These are phyloP conservation scores for Bellardia pandia DNA, from an alignment of 2,888 invertebrate genomes.

Conservation along the genomic window DNA sequence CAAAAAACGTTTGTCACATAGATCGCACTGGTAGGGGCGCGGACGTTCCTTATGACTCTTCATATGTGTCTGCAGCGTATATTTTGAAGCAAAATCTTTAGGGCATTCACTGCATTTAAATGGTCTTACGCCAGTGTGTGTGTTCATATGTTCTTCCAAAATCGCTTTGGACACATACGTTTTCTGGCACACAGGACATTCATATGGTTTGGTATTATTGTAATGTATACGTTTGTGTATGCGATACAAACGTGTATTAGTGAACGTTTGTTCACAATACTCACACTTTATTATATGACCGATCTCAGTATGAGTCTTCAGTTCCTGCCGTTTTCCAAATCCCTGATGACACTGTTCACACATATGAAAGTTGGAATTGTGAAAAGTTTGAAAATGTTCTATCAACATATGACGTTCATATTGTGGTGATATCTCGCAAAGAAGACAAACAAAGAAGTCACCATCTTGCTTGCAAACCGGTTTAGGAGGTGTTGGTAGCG, in stretches of 20 bases:
- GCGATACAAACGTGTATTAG: conserved; percentile 86
- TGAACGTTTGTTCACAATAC: conserved; percentile 87
- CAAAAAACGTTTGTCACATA: conserved; percentile 90
- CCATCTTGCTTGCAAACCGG: conserved; percentile 67
- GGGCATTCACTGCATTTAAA: conserved; percentile 88
- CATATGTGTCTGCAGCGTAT: conserved; percentile 90
- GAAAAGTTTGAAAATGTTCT: conserved; percentile 86
- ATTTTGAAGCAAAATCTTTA: conserved; percentile 91
- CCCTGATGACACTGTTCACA: conserved; percentile 89
- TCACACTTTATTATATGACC: conserved; percentile 85
- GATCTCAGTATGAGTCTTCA: conserved; percentile 87
- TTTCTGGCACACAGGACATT: conserved; percentile 88
- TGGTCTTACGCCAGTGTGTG: conserved; percentile 88
- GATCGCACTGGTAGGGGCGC: conserved; percentile 88
- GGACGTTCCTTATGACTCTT: conserved; percentile 90
- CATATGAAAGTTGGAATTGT: conserved; percentile 88
- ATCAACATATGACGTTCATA: conserved; percentile 86
- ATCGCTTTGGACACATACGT: conserved; percentile 89
- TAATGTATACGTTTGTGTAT: conserved; percentile 88
- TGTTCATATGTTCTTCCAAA: conserved; percentile 89
- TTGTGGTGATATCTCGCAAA: conserved; percentile 63
- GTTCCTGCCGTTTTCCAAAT: conserved; percentile 87
- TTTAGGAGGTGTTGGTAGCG: conserved; percentile 26
- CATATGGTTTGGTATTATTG: conserved; percentile 86
- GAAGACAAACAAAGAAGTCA: conserved; percentile 65